Evolutionary conservation across 2,888 invertebrate species (phyloP), one percentile per base, ranked within the genome.

Genomic region (Drosophila prostipennis): DNA sequence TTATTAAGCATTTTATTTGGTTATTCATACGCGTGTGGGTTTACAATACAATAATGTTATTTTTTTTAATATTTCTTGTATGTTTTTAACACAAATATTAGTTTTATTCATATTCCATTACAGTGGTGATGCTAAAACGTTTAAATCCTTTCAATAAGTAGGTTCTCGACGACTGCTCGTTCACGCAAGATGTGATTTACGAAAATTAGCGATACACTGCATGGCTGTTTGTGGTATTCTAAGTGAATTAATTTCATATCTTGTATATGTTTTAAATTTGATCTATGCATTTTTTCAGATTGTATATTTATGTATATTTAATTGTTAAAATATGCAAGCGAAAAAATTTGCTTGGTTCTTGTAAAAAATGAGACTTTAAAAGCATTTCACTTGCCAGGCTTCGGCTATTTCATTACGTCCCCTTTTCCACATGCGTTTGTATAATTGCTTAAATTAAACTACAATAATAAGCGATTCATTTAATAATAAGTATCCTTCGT

Each of bases 281-380:
- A 72, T 78, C 86, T 87, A 83, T 85, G 61, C 52, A 61, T 64
- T 67, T 65, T 58, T 67, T 76, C 70, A 51, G 76, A 75, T 79
- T 84, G 79, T 84, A 80, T 78, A 80, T 69, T 72, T 60, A 75
- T 79, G 69, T 82, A 81, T 79, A 74, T 73, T 82, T 76, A 59
- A 45, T 73, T 80, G 78, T 87, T 84, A 87, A 89, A 87, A 89
- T 79, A 84, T 86, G 84, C 87, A 85, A 89, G 85, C 89, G 64
- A 74, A 75, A 87, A 88, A 88, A 83, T 77, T 75, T 74, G 89
- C 87, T 89, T 84, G 79, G 78, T 80, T 88, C 79, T 85, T 82
- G 74, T 86, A 80, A 88, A 85, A 85, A 88, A 88, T 80, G 84
- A 88, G 84, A 89, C 88, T 89, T 89, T 89, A 89, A 89, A 89